These are phyloP conservation scores for Noctilio leporinus DNA, from an alignment of 2,113 vertebrate species.

Conservation along the genomic window DNA sequence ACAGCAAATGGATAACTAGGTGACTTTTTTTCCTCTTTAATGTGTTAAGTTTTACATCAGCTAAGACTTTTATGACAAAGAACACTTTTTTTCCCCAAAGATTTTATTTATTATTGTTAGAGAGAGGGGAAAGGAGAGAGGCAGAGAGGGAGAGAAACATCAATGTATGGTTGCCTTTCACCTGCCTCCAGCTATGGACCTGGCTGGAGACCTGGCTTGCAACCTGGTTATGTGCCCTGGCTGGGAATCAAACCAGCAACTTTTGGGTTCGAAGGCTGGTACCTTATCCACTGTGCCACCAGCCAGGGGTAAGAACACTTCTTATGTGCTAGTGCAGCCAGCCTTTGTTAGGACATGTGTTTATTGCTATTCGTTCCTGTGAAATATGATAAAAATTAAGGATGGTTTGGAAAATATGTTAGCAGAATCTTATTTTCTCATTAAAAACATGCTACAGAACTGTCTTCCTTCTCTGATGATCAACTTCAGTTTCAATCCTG, in stretches of 20 bases:
- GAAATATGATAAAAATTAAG: neutral
- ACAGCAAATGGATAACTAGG: neutral
- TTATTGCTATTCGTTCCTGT: neutral
- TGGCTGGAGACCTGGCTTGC: too few relatives aligned
- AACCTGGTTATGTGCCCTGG: too few relatives aligned
- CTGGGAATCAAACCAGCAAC: too few relatives aligned
- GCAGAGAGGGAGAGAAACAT: too few relatives aligned
- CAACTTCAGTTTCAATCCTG: neutral
- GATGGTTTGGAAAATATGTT: neutral
- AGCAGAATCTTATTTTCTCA: neutral
- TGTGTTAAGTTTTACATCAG: neutral
- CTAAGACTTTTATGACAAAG: neutral
- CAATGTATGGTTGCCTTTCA: too few relatives aligned
- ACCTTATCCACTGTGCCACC: too few relatives aligned
- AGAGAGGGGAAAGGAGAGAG: too few relatives aligned
- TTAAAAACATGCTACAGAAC: neutral
- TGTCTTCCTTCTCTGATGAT: neutral
- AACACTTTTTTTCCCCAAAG: too few relatives aligned
- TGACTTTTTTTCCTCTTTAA: neutral
- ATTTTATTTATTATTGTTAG: too few relatives aligned
- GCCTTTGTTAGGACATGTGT: neutral
- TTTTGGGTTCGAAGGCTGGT: too few relatives aligned
- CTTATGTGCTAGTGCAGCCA: neutral
- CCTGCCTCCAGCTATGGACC: too few relatives aligned
- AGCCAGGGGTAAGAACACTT: too few relatives aligned